A percentile compares a stretch with the other conserved stretches of the same genome.
Evolutionary conservation across 2,113 vertebrate species (phyloP).

Genomic region (Calyptomena viridis): DNA sequence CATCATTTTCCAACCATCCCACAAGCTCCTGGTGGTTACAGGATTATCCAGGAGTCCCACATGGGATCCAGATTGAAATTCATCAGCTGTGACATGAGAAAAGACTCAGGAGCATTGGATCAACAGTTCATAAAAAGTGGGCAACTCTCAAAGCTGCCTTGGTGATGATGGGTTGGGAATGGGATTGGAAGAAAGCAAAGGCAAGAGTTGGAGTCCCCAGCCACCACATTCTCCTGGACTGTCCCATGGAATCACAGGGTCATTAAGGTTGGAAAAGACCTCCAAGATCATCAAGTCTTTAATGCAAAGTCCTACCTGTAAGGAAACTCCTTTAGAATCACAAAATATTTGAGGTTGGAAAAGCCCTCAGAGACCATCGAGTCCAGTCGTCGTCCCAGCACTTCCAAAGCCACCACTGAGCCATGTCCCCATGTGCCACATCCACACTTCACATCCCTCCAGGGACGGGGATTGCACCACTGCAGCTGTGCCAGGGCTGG

Average conservation of each 20-base stretch:
- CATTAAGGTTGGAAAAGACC: neutral
- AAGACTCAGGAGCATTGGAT: neutral
- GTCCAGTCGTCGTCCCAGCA: neutral
- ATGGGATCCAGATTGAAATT: neutral
- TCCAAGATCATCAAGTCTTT: neutral
- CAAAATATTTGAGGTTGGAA: neutral
- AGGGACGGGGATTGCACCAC: neutral
- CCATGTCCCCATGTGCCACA: neutral
- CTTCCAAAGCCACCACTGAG: neutral
- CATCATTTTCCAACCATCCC: neutral
- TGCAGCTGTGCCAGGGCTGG: neutral
- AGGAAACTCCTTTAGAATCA: neutral
- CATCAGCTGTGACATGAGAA: neutral
- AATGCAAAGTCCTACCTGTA: fast-evolving
- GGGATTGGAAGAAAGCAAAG: neutral
- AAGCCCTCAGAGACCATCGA: neutral
- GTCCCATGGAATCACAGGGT: fast-evolving
- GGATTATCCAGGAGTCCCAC: neutral
- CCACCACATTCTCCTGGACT: neutral
- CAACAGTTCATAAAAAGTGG: neutral
- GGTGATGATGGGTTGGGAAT: fast-evolving
- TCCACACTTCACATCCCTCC: neutral
- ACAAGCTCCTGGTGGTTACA: neutral
- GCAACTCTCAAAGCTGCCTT: neutral
- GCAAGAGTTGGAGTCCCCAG: neutral